Percentiles rank a stretch among this genome's conserved stretches.
Conservation (phyloP, 92 coral and sea anemone species). For the Galaxea fascicularis region DNA sequence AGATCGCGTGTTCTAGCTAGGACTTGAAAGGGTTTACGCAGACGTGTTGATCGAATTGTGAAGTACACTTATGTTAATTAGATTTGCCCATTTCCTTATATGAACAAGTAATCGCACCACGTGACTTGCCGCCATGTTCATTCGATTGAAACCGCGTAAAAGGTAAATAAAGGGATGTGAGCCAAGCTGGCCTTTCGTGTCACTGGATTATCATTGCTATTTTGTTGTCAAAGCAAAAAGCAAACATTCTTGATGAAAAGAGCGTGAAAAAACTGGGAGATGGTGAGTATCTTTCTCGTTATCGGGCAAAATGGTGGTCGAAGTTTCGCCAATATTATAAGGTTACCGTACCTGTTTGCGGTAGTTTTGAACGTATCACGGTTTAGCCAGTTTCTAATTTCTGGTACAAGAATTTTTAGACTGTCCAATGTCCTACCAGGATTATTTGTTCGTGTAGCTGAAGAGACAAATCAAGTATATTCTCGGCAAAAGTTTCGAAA, state of each 20-base stretch:
- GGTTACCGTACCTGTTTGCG: background rate
- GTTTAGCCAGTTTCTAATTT: slow-evolving; percentile 7
- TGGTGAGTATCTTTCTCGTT: slow-evolving; percentile 34
- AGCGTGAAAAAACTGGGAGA: slow-evolving; percentile 1
- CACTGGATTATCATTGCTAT: slow-evolving; percentile 1
- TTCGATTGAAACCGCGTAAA: slow-evolving; percentile 24
- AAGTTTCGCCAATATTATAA: background rate
- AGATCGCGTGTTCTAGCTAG: no score
- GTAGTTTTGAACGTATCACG: background rate
- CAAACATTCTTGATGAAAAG: slow-evolving; percentile 3
- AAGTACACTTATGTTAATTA: no score
- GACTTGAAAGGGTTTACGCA: no score
- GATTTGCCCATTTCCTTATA: slow-evolving; percentile 2
- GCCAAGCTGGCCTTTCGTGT: background rate
- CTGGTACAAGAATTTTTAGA: background rate
- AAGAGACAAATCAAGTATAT: background rate
- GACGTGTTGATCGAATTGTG: no score
- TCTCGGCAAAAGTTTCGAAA: background rate
- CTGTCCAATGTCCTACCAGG: background rate
- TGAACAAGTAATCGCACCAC: slow-evolving; percentile 11
- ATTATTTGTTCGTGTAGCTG: no score
- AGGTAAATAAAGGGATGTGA: slow-evolving; percentile 30
- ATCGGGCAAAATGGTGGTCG: background rate
- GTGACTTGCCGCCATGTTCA: slow-evolving; percentile 54
- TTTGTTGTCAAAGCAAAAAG: slow-evolving; percentile 9